These are phyloP conservation scores for Poeciliopsis presidionis DNA, from an alignment of 2,797 vertebrate species.

Conservation along the genomic window DNA sequence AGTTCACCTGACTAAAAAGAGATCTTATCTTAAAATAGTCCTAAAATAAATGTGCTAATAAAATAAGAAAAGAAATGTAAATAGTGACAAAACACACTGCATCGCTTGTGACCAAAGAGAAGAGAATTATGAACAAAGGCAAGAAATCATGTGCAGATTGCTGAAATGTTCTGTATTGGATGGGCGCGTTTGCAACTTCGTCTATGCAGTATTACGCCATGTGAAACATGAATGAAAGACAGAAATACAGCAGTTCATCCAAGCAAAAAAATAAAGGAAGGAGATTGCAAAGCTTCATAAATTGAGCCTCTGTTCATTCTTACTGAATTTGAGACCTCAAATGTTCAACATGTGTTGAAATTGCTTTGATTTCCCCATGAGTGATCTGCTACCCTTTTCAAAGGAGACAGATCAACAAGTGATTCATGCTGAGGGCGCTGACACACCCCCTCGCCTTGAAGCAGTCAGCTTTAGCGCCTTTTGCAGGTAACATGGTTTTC, in stretches of 20 bases:
- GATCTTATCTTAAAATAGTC: neutral
- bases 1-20: neutral
- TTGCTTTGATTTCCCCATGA: neutral
- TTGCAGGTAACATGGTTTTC: neutral
- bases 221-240: neutral
- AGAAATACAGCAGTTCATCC: neutral
- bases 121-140: neutral
- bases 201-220: neutral
- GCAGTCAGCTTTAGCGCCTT: neutral
- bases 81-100: neutral
- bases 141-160: neutral
- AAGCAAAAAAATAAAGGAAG: neutral
- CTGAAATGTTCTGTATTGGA: neutral
- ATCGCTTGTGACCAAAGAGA: neutral
- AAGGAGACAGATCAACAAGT: neutral
- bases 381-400: neutral
- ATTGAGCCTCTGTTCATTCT: neutral
- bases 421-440: neutral
- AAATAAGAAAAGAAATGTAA: neutral
- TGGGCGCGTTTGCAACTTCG: neutral
- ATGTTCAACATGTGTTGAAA: neutral
- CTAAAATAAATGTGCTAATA: neutral
- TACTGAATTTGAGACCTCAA: neutral
- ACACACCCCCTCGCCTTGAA: neutral
- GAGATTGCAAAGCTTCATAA: neutral